Evolutionary conservation across 2,797 vertebrate genomes (phyloP), one percentile per base, ranked within the genome.

Genomic region (Pseudotriccus pelzelni): DNA sequence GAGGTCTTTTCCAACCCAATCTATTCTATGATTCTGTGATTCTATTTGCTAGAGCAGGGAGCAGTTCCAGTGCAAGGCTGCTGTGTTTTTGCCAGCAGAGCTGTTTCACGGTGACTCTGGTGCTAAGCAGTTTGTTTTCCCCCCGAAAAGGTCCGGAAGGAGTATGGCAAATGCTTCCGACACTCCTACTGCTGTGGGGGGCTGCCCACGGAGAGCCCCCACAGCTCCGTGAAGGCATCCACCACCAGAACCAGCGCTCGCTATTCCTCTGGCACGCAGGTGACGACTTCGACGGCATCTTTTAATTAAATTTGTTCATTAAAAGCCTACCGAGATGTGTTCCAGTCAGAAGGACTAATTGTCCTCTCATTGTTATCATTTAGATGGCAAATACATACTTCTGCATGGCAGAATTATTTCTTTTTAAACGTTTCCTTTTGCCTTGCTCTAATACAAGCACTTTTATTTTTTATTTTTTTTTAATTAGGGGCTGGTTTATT

Each of bases 211-310:
- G 99, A 99, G 97, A 99, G 98, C 98, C 99, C 99, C 14, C 99
- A 99, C 95, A 98, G 98, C 34, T 99, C 99, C 37, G 98, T 98
- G 84, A 99, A 99, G 98, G 98, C 99, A 5, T 99, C 99, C 27
- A 99, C 99, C 58, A 98, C 99, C 52, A 98, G 99, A 97, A 99
- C 99, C 76, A 99, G 99, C 20, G 99, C 99, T 49, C 99, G 99
- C 90, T 99, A 99, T 96, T 99, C 99, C 95, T 99, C 99, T 84
- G 99, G 99, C 97, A 99, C 99, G 67, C 99, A 99, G 99, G 99
- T 99, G 99, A 97, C 97, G 96, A 84, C 66, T 96, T 90, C 92
- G 96, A 97, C 96, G 96, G 95, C 86, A 50, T 78, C 93, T 96
- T 95, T 96, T 97, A 97, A 97, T 97, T 97, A 97, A 93, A 89